Conservation (phyloP, 2,888 invertebrate species). For the Megamerina dolium region DNA sequence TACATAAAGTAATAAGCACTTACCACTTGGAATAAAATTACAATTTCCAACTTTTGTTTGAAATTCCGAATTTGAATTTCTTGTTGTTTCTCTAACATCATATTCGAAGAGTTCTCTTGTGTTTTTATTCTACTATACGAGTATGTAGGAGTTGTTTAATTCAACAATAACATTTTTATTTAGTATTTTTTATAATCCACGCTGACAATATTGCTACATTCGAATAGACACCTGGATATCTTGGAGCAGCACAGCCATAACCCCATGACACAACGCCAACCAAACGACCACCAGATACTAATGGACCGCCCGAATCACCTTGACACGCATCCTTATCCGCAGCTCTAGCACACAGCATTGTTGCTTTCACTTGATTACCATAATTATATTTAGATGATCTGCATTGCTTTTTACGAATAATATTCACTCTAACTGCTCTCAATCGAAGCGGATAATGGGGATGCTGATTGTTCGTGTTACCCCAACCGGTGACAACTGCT, state of each 20-base stretch:
- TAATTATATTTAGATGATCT: constrained; percentile 26
- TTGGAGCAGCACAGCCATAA: constrained; percentile 34
- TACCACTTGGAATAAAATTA: too few relatives aligned
- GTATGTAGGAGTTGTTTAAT: too few relatives aligned
- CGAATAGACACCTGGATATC: constrained; percentile 44
- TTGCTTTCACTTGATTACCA: constrained; percentile 22
- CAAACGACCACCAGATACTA: constrained; percentile 29
- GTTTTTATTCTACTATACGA: too few relatives aligned
- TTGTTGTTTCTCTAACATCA: neutral
- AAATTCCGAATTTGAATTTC: too few relatives aligned
- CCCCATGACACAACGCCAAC: constrained; percentile 49
- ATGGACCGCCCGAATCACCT: constrained; percentile 49
- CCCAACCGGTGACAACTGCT: constrained; percentile 45
- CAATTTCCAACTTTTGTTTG: too few relatives aligned
- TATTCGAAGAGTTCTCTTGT: too few relatives aligned
- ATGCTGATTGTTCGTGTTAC: constrained; percentile 31
- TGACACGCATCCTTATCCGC: constrained; percentile 42
- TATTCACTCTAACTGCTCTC: constrained; percentile 26
- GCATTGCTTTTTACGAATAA: constrained; percentile 20
- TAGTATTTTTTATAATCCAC: too few relatives aligned
- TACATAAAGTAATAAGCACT: too few relatives aligned
- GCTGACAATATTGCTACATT: constrained; percentile 27
- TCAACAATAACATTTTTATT: too few relatives aligned
- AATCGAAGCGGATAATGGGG: constrained; percentile 25
- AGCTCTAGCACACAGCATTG: constrained; percentile 38